Evolutionary conservation across 1,140 invertebrate genomes (phyloP), one percentile per base, ranked within the genome.

Genomic region (Pseudomyrmex dendroicus): DNA sequence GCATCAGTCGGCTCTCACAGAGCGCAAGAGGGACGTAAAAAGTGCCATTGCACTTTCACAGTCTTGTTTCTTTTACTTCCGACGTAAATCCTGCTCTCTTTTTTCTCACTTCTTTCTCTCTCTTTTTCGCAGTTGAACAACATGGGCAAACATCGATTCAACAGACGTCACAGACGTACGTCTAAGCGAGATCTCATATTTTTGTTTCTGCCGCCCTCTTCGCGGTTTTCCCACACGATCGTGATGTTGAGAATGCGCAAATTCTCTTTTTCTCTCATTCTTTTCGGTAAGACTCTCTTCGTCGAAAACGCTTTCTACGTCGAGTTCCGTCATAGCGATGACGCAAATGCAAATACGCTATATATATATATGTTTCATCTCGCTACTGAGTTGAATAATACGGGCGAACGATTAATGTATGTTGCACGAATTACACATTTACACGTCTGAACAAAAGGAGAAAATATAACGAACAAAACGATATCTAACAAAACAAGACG

Each of bases 221-320:
- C 62, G 46, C 56, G 57, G 5, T 35, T 88, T 89, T 90, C 78
- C 86, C 89, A 90, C 89, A 90, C 85, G 85, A 87, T 84, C 59
- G 15, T 7, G 54, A 35, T 35, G 17, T 80, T 48, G 54, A 54
- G 63, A 61, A 52, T 78, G 73, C n/a, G 48, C 59, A 80, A 87
- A 87, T 80, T 48, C 50, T 62, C 54, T n/a, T 25, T 35, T 4
- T 35, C 35, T 35, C 35, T 35, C 35, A 5, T 5, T 35, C 35
- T 35, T 35, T 35, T 35, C 35, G 35, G 5, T 50, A 46, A 64
- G 57, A 83, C 61, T 86, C 76, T 87, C 86, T 86, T 78, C 82
- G 83, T 44, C 44, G 85, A 87, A 84, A 17, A 52, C 73, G 73
- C 62, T 85, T 80, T 85, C 82, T 89, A 73, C 86, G 50, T 61